These are phyloP conservation scores for Capromys pilorides DNA, from an alignment of 2,797 vertebrate species.

Conservation along the genomic window DNA sequence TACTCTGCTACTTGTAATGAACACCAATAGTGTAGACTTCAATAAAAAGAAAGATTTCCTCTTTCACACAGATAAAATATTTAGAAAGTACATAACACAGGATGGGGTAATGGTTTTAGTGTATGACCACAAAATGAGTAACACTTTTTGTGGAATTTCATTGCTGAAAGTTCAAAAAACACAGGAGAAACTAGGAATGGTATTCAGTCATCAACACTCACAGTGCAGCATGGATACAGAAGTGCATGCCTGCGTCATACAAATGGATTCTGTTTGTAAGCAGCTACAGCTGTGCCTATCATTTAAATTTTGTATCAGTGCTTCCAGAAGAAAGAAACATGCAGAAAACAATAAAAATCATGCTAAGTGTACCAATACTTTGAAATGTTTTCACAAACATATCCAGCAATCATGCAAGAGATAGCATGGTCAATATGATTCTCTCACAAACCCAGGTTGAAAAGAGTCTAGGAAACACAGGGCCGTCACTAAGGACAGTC, in stretches of 20 bases:
- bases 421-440: background rate
- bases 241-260: background rate
- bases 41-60: background rate
- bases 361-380: background rate
- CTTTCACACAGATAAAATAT: slow-evolving; percentile 6
- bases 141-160: background rate
- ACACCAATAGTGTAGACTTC: background rate
- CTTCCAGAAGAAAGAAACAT: background rate
- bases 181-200: background rate
- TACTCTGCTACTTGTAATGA: background rate
- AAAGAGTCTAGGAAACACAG: background rate
- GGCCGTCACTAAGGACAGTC: background rate
- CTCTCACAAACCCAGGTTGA: background rate
- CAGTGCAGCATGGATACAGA: background rate
- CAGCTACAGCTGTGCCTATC: background rate
- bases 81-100: background rate
- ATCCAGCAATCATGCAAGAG: background rate
- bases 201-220: background rate
- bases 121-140: background rate
- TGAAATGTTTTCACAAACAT: background rate
- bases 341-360: background rate
- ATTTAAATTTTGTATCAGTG: background rate
- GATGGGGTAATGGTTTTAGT: background rate
- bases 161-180: background rate
- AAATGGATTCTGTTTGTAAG: background rate